These are phyloP conservation scores for Agrochola litura DNA, from an alignment of 2,888 invertebrate genomes.

Conservation along the genomic window DNA sequence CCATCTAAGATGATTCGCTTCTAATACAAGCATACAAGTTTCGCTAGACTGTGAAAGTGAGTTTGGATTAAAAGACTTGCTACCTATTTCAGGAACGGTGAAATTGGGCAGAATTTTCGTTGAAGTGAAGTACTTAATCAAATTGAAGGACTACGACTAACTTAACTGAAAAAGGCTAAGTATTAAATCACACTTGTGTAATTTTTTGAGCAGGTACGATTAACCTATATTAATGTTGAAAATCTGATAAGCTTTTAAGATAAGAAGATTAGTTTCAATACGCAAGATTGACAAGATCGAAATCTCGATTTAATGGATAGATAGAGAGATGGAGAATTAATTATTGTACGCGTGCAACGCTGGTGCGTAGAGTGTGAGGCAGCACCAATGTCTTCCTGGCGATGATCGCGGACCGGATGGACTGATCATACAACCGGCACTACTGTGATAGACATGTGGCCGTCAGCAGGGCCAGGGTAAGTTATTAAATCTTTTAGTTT, in stretches of 20 bases:
- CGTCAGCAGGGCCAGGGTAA: no score
- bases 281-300: neutral
- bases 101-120: slow-evolving; percentile 33
- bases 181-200: neutral
- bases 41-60: slow-evolving; percentile 63
- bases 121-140: neutral
- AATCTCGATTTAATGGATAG: neutral
- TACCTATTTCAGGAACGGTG: slow-evolving; percentile 1
- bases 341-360: no score
- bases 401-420: no score
- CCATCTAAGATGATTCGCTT: slow-evolving; percentile 75
- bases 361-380: no score
- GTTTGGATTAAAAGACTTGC: slow-evolving; percentile 40
- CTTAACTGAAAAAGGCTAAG: neutral
- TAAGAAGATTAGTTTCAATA: neutral
- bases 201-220: neutral
- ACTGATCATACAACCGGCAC: no score
- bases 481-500: no score
- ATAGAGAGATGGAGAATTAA: neutral
- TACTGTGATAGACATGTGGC: no score
- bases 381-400: no score
- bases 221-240: no score
- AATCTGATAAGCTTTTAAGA: no score
- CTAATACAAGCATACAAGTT: slow-evolving; percentile 61
- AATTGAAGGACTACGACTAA: slow-evolving; percentile 4